A percentile compares a stretch with the other conserved stretches of the same genome.
These are phyloP conservation scores for Bugulina stolonifera DNA, from an alignment of 2,888 invertebrate species.

Conservation along the genomic window DNA sequence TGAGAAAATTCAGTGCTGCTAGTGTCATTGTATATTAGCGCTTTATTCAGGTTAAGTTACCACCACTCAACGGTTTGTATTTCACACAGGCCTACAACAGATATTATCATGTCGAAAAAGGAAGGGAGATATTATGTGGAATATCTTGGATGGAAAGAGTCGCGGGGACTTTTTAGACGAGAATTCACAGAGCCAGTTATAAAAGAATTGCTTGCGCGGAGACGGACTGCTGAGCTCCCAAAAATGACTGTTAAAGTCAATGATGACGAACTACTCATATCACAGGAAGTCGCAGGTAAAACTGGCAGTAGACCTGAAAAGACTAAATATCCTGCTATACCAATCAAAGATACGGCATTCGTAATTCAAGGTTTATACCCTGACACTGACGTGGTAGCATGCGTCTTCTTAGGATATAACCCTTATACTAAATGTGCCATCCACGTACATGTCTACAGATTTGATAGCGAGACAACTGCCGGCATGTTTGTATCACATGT, in stretches of 20 bases:
- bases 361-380: constrained; percentile 67
- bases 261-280: constrained; percentile 86
- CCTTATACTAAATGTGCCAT: constrained; percentile 88
- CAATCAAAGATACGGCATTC: constrained; percentile 60
- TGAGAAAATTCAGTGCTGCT: too few relatives aligned
- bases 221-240: constrained; percentile 77
- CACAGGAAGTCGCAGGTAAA: constrained; percentile 66
- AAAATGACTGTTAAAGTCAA: constrained; percentile 62
- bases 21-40: too few relatives aligned
- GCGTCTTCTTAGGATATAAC: constrained; percentile 85
- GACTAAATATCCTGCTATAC: constrained; percentile 62
- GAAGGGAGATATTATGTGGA: constrained; percentile 57
- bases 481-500: constrained; percentile 77
- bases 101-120: constrained; percentile 31
- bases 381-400: constrained; percentile 82
- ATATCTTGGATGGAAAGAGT: constrained; percentile 89
- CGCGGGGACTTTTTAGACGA: constrained; percentile 76
- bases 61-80: too few relatives aligned
- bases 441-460: constrained; percentile 89
- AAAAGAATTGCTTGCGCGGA: constrained; percentile 74
- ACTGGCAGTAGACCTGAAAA: constrained; percentile 45
- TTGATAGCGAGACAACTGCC: constrained; percentile 88
- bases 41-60: too few relatives aligned
- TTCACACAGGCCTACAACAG: too few relatives aligned
- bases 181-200: constrained; percentile 79